These are phyloP conservation scores for Ormyrus rosae DNA, from an alignment of 2,888 invertebrate species.

Conservation along the genomic window DNA sequence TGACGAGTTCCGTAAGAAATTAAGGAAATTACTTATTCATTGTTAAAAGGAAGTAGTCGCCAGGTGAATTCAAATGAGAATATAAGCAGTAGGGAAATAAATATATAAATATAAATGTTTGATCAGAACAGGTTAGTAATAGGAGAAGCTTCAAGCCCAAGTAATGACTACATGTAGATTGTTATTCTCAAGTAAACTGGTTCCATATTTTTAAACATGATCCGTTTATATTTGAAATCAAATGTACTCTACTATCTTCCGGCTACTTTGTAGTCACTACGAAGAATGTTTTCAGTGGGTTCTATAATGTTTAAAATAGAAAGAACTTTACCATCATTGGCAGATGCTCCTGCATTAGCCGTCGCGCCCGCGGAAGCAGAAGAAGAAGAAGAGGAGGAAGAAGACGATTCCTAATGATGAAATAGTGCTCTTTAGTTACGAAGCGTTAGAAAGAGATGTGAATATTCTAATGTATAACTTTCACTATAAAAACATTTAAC, in stretches of 20 bases:
- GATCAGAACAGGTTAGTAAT: background rate
- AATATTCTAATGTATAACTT: background rate
- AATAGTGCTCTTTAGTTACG: conserved; percentile 38
- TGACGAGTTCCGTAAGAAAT: no score
- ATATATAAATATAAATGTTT: background rate
- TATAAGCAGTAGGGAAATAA: background rate
- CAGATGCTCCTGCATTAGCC: conserved; percentile 38
- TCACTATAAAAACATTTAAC: background rate
- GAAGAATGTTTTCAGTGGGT: no score
- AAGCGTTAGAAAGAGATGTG: background rate
- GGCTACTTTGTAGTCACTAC: no score
- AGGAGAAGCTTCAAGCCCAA: background rate
- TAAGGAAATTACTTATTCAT: background rate
- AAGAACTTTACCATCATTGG: conserved; percentile 46
- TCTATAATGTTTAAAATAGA: background rate
- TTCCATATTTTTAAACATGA: background rate
- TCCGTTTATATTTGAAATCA: no score
- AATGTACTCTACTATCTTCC: no score
- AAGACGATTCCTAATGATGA: conserved; percentile 49
- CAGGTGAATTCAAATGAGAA: background rate
- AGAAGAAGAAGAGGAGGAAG: conserved; percentile 40
- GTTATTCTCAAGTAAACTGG: background rate
- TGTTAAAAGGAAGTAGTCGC: background rate
- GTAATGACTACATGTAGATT: background rate
- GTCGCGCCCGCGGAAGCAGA: conserved; percentile 37